Percentiles rank a stretch among this genome's conserved stretches.
Evolutionary conservation across 1,140 invertebrate species (phyloP).

Genomic region (Brachionus sp.): DNA sequence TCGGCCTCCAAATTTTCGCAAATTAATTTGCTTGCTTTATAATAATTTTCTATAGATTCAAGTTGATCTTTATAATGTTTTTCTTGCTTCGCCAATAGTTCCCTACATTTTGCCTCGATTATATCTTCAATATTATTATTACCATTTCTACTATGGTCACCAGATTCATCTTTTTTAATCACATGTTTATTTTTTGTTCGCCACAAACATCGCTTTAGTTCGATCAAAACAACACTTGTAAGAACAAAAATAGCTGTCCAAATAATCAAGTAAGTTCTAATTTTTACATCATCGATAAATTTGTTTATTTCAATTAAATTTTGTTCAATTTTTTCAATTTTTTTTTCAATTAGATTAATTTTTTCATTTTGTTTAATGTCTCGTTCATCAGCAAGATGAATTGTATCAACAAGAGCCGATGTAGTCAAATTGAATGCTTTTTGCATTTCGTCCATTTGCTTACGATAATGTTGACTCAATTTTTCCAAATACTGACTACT

Average conservation of each 20-base stretch:
- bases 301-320: not conserved
- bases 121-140: not conserved
- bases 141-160: not conserved
- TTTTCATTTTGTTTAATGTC: slow-evolving; percentile 58
- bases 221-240: not conserved
- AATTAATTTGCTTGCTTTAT: not conserved
- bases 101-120: not conserved
- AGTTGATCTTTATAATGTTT: not conserved
- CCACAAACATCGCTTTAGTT: not conserved
- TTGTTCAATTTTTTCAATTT: slow-evolving; percentile 21
- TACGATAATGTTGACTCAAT: slow-evolving; percentile 81
- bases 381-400: slow-evolving; percentile 67
- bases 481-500: slow-evolving; percentile 89
- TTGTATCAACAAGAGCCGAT: slow-evolving; percentile 70
- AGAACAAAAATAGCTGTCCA: not conserved
- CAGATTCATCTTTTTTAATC: not conserved
- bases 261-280: not conserved
- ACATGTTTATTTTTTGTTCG: not conserved
- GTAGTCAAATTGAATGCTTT: slow-evolving; percentile 74
- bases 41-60: not conserved
- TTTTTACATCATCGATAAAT: not conserved
- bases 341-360: slow-evolving; percentile 33
- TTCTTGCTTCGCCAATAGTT: not conserved
- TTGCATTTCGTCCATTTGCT: slow-evolving; percentile 88
- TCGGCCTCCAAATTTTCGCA: not conserved